These are phyloP conservation scores for Orchestes rusci DNA, from an alignment of 2,888 invertebrate species.

Conservation along the genomic window DNA sequence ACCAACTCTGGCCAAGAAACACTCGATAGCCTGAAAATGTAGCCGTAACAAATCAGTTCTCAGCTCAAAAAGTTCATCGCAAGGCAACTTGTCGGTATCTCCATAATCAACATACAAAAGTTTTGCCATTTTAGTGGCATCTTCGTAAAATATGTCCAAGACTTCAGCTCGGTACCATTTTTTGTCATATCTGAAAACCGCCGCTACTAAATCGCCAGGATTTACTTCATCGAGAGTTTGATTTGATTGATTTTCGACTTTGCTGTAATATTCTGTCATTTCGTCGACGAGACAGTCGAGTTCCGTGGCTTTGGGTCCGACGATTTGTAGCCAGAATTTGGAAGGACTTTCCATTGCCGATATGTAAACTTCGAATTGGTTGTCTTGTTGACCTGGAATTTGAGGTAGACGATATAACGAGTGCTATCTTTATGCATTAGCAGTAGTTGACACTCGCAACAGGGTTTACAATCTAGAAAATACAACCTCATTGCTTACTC, in stretches of 20 bases:
- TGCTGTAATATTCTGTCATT: constrained; percentile 76
- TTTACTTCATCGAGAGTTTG: constrained; percentile 51
- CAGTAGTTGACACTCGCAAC: too few species aligned
- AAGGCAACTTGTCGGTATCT: constrained; percentile 63
- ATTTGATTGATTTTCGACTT: constrained; percentile 54
- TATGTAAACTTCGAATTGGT: constrained; percentile 76
- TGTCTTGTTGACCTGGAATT: constrained; percentile 45
- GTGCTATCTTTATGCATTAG: not conserved
- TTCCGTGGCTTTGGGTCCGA: constrained; percentile 62
- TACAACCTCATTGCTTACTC: too few species aligned
- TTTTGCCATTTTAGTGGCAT: constrained; percentile 55
- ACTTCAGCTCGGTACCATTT: constrained; percentile 70
- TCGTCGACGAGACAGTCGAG: constrained; percentile 71
- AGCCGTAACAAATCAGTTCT: constrained; percentile 67
- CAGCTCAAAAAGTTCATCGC: constrained; percentile 62
- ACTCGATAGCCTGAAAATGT: constrained; percentile 81
- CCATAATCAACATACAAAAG: constrained; percentile 86
- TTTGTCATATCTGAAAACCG: constrained; percentile 71
- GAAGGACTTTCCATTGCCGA: constrained; percentile 75
- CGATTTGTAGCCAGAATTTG: constrained; percentile 81
- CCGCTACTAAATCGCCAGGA: constrained; percentile 77
- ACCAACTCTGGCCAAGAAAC: constrained; percentile 68
- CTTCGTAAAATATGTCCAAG: constrained; percentile 55
- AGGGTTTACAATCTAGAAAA: too few species aligned
- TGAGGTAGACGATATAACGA: too few species aligned